These are phyloP conservation scores for Botrylloides violaceus DNA, from an alignment of 23 tunicate species.

Conservation along the genomic window DNA sequence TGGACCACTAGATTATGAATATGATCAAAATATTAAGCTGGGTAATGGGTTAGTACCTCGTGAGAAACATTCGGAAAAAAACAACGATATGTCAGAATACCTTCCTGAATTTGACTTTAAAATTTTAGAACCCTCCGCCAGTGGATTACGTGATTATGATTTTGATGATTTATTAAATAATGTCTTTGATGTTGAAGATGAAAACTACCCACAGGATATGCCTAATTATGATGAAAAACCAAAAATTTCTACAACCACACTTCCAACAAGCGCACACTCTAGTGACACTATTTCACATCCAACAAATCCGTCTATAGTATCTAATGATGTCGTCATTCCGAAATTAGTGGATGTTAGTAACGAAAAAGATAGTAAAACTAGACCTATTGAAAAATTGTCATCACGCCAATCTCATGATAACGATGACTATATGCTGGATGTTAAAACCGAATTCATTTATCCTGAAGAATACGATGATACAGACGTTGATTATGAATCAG, in stretches of 20 bases:
- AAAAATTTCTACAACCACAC: background rate
- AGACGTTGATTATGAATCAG: background rate
- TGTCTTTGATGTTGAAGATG: background rate
- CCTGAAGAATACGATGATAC: background rate
- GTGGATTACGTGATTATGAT: too few species aligned
- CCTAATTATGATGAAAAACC: background rate
- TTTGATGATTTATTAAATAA: background rate
- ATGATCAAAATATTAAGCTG: background rate
- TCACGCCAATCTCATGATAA: background rate
- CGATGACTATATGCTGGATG: background rate
- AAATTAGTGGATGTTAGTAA: background rate
- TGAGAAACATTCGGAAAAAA: background rate
- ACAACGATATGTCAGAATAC: background rate
- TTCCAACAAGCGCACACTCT: background rate
- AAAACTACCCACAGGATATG: conserved; percentile 18
- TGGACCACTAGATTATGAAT: background rate
- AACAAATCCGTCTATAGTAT: background rate
- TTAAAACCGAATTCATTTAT: background rate
- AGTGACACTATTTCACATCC: background rate
- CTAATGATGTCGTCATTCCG: background rate
- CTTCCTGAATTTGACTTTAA: background rate
- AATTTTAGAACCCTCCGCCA: too few species aligned
- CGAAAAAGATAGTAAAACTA: background rate
- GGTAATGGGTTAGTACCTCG: background rate
- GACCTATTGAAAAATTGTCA: background rate